Evolutionary conservation across 2,888 invertebrate genomes (phyloP), one percentile per base, ranked within the genome.

Genomic region (Lumbricus terrestris): DNA sequence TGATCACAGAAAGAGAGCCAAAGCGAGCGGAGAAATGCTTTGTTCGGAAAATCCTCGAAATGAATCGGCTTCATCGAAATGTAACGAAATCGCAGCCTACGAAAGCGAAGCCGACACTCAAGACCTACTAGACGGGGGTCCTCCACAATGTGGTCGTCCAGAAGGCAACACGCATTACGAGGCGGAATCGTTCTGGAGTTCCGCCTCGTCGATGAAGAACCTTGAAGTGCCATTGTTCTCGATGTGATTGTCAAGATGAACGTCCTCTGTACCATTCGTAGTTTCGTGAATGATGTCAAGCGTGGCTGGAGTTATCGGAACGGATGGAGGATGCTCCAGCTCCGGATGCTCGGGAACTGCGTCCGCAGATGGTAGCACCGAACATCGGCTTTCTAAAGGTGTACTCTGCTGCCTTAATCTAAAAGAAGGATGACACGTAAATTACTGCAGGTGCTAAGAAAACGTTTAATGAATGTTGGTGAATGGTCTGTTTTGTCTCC

Each of bases 201-300:
- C 89, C 89, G 91, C 90, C 35, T 85, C 85, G 35, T 35, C 85
- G 85, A 85, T 85, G 85, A 35, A 85, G 85, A 85, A 85, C 23
- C 18, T 85, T 85, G 85, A 69, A 69, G n/a, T n/a, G 11, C 4
- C 37, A 37, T 37, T 18, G 34, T 35, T 37, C 8, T 85, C 85
- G 23, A 6, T 34, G 85, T 6, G 34, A 34, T 29, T 18, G 16
- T 37, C 37, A 29, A 37, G 85, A 34, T 34, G 85, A 85, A 37
- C 15, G 85, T 85, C 85, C 6, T 35, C 85, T 85, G 85, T 18
- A 85, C n/a, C 34, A 34, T 18, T 37, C 8, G 34, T 85, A 85
- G 34, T 8, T 85, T 85, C 85, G 16, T 35, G 85, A 37, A 85
- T 85, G 85, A 85, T 37, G 34, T 85, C 85, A 34, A 85, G 85